Conservation (phyloP, 2,113 vertebrate genomes). For the Columba livia region DNA sequence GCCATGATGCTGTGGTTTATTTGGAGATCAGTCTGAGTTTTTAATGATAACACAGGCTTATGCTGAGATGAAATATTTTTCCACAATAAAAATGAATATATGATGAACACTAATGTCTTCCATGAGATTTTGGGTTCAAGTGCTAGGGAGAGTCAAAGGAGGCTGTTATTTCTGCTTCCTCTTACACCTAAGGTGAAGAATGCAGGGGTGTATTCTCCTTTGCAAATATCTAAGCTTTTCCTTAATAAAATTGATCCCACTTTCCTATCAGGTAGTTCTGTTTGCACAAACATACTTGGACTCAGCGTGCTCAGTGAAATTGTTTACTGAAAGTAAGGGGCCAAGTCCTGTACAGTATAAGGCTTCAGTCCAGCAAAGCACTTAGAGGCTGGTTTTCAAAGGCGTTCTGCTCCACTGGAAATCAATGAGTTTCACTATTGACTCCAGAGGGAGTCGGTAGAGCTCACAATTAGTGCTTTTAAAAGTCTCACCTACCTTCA, state of each 20-base stretch:
- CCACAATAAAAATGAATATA: background rate
- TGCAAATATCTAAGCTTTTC: background rate
- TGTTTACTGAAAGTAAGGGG: constrained; percentile 24
- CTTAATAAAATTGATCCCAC: constrained; percentile 52
- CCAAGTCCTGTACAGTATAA: background rate
- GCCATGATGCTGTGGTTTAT: background rate
- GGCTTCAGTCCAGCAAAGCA: constrained; percentile 65
- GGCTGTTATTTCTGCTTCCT: background rate
- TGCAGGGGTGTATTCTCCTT: background rate
- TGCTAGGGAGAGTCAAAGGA: background rate
- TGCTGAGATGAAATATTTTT: background rate
- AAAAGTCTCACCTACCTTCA: constrained; percentile 60
- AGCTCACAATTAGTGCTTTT: constrained; percentile 60
- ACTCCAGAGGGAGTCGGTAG: constrained; percentile 49
- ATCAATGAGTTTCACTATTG: constrained; percentile 57
- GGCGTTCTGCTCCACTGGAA: constrained; percentile 44
- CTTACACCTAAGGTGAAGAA: background rate
- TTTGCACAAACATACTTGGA: background rate
- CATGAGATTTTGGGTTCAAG: background rate
- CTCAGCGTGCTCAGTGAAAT: background rate
- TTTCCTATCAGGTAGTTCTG: constrained; percentile 30
- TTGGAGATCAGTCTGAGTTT: background rate
- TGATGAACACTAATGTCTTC: background rate
- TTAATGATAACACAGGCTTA: background rate
- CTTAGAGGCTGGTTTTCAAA: constrained; percentile 62